Percentiles rank a stretch among this genome's conserved stretches.
Conservation (phyloP, 2,113 vertebrate species). For the Cervus canadensis region DNA sequence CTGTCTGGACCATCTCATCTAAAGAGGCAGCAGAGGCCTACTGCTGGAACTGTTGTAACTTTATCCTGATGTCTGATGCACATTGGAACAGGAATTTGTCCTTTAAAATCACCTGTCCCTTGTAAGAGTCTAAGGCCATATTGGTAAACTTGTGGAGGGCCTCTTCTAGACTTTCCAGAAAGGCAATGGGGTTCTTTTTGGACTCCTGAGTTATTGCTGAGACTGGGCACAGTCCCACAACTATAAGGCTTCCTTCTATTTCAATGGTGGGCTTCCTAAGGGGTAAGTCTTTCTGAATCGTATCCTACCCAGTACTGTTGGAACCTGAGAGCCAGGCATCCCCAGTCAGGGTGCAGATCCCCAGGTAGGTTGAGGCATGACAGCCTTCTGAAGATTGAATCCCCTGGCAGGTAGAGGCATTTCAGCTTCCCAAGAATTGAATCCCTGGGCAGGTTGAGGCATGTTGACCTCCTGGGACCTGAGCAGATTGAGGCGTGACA, state of each 20-base stretch:
- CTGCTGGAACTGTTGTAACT: neutral
- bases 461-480: neutral
- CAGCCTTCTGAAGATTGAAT: neutral
- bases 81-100: neutral
- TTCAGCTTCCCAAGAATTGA: neutral
- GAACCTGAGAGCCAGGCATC: neutral
- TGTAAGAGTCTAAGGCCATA: neutral
- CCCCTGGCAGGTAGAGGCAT: fast-evolving
- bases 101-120: neutral
- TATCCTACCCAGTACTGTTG: neutral
- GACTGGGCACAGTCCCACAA: neutral
- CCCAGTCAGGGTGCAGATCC: neutral
- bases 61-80: neutral
- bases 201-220: neutral
- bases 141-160: neutral
- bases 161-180: neutral
- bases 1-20: neutral
- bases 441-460: neutral
- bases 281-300: neutral
- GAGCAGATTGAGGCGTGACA: fast-evolving
- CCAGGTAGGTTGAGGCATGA: neutral
- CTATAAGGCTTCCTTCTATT: neutral
- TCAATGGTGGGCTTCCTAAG: neutral
- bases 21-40: neutral
- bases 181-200: neutral